Conservation (phyloP, 2,113 vertebrate species). For the Lepus europaeus region DNA sequence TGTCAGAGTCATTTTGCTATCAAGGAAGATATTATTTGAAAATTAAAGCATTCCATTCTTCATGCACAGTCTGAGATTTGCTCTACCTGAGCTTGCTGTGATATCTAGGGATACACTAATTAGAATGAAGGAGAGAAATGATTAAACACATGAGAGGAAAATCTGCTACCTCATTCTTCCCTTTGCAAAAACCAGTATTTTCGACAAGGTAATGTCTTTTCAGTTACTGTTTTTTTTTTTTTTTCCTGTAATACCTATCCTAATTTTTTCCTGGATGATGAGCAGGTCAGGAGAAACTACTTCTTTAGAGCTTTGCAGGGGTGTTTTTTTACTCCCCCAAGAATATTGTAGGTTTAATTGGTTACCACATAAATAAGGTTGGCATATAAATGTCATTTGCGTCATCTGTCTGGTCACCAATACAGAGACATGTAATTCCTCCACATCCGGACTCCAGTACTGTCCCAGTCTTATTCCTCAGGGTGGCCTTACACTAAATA, state of each 20-base stretch:
- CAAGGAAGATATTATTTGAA: constrained; percentile 58
- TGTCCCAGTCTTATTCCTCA: not conserved
- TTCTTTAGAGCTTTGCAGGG: not conserved
- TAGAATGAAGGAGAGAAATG: not conserved
- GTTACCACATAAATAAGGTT: not conserved
- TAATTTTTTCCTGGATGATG: not conserved
- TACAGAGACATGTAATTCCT: not conserved
- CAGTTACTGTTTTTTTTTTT: not conserved
- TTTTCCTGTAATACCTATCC: not conserved
- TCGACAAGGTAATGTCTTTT: not conserved
- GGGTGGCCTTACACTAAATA: not conserved
- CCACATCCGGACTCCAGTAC: not conserved
- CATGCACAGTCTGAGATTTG: constrained; percentile 30
- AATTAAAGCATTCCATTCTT: constrained; percentile 4
- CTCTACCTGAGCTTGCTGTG: constrained; percentile 24
- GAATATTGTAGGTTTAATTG: not conserved
- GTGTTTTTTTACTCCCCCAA: not conserved
- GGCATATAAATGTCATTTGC: not conserved
- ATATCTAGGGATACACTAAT: not conserved
- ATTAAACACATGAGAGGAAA: not conserved
- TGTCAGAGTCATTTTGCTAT: constrained; percentile 63
- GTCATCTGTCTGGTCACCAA: not conserved
- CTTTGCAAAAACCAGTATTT: not conserved
- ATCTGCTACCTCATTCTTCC: not conserved
- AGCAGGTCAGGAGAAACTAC: not conserved